phyloP scores from a whole-genome alignment of 1,140 invertebrate species.

The Microplitis demolitor region DNA sequence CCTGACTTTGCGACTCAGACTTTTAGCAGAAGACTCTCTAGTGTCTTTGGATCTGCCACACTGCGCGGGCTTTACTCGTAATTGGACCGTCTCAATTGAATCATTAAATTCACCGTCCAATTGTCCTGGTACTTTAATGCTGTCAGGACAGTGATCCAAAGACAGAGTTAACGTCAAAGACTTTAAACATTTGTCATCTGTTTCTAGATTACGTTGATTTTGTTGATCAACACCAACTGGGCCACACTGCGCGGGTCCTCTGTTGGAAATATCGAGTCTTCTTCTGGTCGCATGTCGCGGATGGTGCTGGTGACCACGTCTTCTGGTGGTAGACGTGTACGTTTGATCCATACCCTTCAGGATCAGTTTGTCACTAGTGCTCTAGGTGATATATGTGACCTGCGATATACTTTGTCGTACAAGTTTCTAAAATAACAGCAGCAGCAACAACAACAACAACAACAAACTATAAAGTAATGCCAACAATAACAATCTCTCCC shows the following conservation, averaged over 20 bases:
- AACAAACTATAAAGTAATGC: no score
- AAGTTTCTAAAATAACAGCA: no score
- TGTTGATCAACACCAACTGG: constrained; percentile 55
- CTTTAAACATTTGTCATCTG: neutral
- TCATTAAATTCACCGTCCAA: constrained; percentile 17
- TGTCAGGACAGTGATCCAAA: neutral
- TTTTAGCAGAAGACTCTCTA: neutral
- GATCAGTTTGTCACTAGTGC: neutral
- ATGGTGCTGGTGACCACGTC: constrained; percentile 81
- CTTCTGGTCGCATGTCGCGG: constrained; percentile 63
- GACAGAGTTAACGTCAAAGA: no score
- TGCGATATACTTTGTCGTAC: no score
- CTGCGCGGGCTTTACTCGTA: constrained; percentile 50
- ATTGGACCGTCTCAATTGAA: constrained; percentile 23
- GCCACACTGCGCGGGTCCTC: constrained; percentile 67
- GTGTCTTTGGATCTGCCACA: constrained; percentile 47
- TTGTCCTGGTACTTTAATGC: neutral
- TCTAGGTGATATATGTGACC: no score
- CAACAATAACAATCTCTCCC: neutral
- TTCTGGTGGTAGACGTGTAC: constrained; percentile 64
- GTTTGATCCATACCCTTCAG: constrained; percentile 62
- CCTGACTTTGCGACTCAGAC: neutral
- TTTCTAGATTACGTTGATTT: neutral
- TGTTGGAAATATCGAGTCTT: constrained; percentile 59
- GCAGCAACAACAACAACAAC: no score